A percentile compares a stretch with the other conserved stretches of the same genome.
Evolutionary conservation across 1,140 invertebrate species (phyloP).

Genomic region (Drosophila subobscura): DNA sequence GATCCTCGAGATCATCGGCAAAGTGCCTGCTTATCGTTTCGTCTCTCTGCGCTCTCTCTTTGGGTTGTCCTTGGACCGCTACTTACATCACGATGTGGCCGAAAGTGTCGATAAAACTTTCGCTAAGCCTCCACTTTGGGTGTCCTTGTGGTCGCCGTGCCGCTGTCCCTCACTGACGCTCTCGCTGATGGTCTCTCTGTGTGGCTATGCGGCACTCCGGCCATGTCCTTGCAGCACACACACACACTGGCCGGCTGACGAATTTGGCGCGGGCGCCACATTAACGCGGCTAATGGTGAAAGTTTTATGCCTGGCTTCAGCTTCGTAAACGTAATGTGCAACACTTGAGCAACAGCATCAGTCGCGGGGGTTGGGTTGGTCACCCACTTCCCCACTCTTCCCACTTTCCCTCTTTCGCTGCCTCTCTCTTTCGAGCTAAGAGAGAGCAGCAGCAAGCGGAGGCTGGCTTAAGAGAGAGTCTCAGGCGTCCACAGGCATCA

Average conservation of each 20-base stretch:
- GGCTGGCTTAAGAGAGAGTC: conserved; percentile 29
- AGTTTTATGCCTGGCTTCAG: conserved; percentile 74
- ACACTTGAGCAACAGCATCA: conserved; percentile 54
- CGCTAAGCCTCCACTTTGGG: conserved; percentile 51
- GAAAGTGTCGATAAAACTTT: conserved; percentile 66
- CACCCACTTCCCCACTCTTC: too few species aligned
- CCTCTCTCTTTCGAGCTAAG: too few species aligned
- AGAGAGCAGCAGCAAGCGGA: not conserved
- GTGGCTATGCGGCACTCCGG: not conserved
- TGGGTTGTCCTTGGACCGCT: conserved; percentile 5
- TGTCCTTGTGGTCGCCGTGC: conserved; percentile 1
- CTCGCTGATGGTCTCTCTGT: too few species aligned
- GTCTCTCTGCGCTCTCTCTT: not conserved
- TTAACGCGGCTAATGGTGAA: conserved; percentile 78
- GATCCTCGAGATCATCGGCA: conserved; percentile 24
- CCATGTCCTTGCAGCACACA: conserved; percentile 49
- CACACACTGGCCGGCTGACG: conserved; percentile 65
- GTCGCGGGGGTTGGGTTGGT: too few species aligned
- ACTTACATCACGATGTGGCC: conserved; percentile 25
- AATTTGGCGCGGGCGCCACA: conserved; percentile 68
- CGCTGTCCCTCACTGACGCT: conserved; percentile 1
- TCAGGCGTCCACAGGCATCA: too few species aligned
- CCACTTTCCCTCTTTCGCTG: too few species aligned
- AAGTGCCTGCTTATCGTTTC: too few species aligned
- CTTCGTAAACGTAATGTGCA: conserved; percentile 73